A percentile compares a stretch with the other conserved stretches of the same genome.
Conservation (phyloP, 2,113 vertebrate genomes). For the Tretioscincus oriximinensis region DNA sequence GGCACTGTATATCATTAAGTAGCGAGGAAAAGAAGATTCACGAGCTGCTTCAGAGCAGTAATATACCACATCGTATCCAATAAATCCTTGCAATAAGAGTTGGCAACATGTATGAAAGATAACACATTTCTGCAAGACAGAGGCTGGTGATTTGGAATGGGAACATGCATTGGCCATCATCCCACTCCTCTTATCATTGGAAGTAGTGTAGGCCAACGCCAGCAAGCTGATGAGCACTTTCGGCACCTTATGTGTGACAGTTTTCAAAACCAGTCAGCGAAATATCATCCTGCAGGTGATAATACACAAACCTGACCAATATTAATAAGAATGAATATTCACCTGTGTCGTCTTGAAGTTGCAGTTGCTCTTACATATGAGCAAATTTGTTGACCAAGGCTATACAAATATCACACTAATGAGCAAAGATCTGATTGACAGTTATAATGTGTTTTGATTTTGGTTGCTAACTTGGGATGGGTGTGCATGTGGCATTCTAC, state of each 20-base stretch:
- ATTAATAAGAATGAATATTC: not conserved
- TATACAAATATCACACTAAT: not conserved
- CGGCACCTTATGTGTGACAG: not conserved
- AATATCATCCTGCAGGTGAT: not conserved
- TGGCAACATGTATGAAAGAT: not conserved
- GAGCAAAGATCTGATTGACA: not conserved
- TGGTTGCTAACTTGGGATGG: not conserved
- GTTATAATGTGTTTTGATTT: not conserved
- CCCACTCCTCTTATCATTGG: slow-evolving; percentile 4
- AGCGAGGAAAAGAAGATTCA: slow-evolving; percentile 34
- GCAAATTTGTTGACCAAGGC: not conserved
- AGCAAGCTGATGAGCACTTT: too few relatives aligned
- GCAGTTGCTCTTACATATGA: not conserved
- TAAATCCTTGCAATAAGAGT: slow-evolving; percentile 38
- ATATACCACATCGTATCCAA: slow-evolving; percentile 30
- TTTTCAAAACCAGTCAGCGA: not conserved
- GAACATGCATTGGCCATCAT: not conserved
- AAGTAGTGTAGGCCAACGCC: not conserved
- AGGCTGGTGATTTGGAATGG: slow-evolving; percentile 7
- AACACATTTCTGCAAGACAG: not conserved
- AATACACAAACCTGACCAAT: not conserved
- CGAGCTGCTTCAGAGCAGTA: slow-evolving; percentile 37
- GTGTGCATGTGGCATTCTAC: too few relatives aligned
- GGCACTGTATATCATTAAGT: not conserved
- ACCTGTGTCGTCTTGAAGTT: not conserved